Conservation (phyloP, 2,888 invertebrate species). For the Acronicta alni region DNA sequence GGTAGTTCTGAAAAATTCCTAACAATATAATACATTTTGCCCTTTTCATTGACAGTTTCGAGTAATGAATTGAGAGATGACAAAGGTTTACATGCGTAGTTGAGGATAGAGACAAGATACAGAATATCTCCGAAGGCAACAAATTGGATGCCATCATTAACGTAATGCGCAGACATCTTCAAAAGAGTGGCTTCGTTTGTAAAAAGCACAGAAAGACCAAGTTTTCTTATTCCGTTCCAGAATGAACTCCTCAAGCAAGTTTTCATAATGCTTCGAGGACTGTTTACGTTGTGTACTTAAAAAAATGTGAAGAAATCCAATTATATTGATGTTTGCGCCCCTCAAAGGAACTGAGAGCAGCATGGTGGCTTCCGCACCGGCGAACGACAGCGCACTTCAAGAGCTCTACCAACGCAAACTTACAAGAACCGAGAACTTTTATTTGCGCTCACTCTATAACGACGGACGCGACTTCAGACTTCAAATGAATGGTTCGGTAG, state of each 20-base stretch:
- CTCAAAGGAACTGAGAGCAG: conserved; percentile 76
- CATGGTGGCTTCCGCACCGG: conserved; percentile 59
- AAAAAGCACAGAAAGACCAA: conserved; percentile 31
- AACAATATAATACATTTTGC: too few species aligned
- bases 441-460: conserved; percentile 70
- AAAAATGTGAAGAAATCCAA: conserved; percentile 79
- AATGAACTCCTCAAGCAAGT: conserved; percentile 33
- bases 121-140: conserved; percentile 7
- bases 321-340: conserved; percentile 77
- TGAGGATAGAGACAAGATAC: neutral
- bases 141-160: conserved; percentile 40
- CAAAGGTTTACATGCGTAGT: conserved; percentile 1
- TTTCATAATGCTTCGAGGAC: conserved; percentile 39
- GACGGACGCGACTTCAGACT: conserved; percentile 57
- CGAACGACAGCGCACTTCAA: conserved; percentile 62
- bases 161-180: conserved; percentile 44
- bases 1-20: too few species aligned
- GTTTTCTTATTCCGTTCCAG: conserved; percentile 40
- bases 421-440: conserved; percentile 61
- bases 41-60: too few species aligned
- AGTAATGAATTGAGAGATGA: neutral
- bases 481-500: conserved; percentile 59
- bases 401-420: conserved; percentile 59
- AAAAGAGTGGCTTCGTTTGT: conserved; percentile 23
- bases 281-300: conserved; percentile 62